Evolutionary conservation across 2,888 invertebrate species (phyloP), one percentile per base, ranked within the genome.

Genomic region (Chironomus tentans): DNA sequence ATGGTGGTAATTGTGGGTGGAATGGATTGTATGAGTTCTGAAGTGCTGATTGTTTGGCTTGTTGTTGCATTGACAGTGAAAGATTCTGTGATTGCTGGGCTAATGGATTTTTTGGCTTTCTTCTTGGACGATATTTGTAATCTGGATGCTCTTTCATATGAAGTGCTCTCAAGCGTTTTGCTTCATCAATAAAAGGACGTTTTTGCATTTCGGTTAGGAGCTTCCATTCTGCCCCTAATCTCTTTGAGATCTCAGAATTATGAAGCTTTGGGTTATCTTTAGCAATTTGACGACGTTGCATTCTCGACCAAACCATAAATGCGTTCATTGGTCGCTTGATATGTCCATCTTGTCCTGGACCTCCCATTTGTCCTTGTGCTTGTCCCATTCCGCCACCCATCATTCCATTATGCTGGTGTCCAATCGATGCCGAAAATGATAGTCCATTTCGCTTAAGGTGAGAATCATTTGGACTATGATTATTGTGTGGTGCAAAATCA

Each of bases 261-360:
- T 93, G 93, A 93, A 93, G 93, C 83, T 92, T 97, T 79, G 97
- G 97, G 82, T 97, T 96, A 80, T 97, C 95, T 84, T 93, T 89
- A 1, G 97, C 95, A 81, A 97, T 97, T 84, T 95, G 94, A 76
- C 95, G 88, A 15, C 97, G 86, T 83, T 97, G 95, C 61, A 95
- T 91, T 62, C 96, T 86, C 4, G 96, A 95, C 97, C 97, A 97
- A 12, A 84, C 97, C 96, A 97, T 97, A 85, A 97, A 97, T 0
- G 97, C 97, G 85, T 97, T 97, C 97, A 98, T 97, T 2, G 97
- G 97, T 21, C 97, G 87, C 84, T 97, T 98, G 81, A 98, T 95
- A 84, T 96, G 95, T 10, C 89, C 90, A 80, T 92, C 92, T 78
- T 84, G 83, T 0, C 83, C 83, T 0, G 84, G 83, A 0, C 83